phyloP scores from a whole-genome alignment of 1,140 invertebrate species.

The Drosophila micromelanica region DNA sequence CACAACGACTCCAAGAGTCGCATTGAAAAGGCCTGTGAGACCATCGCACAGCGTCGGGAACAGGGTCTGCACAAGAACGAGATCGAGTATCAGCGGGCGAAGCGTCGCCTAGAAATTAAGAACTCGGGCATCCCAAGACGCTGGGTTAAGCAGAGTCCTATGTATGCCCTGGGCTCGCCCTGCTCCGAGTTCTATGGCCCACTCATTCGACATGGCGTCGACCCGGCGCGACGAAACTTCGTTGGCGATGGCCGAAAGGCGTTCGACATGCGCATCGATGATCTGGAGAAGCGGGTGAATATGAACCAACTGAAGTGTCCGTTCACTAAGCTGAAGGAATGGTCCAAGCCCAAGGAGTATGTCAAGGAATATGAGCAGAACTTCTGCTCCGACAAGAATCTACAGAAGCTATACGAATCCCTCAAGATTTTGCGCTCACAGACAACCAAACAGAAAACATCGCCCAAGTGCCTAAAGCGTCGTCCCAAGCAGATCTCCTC shows the following conservation, averaged over 20 bases:
- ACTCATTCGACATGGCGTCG: conserved; percentile 85
- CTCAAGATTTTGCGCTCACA: conserved; percentile 42
- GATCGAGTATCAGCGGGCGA: conserved; percentile 78
- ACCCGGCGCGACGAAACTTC: conserved; percentile 85
- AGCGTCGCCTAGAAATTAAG: conserved; percentile 56
- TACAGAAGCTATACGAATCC: conserved; percentile 73
- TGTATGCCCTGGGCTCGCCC: conserved; percentile 84
- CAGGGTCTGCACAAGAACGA: conserved; percentile 82
- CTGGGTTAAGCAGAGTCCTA: conserved; percentile 81
- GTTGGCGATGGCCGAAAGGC: conserved; percentile 53
- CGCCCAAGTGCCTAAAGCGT: conserved; percentile 51
- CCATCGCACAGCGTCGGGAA: conserved; percentile 79
- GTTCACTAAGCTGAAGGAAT: conserved; percentile 69
- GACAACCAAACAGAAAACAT: conserved; percentile 37
- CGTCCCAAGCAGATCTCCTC: not conserved
- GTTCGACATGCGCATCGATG: conserved; percentile 76
- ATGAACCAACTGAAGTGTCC: conserved; percentile 59
- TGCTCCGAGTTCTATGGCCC: conserved; percentile 86
- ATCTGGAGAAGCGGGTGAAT: conserved; percentile 64
- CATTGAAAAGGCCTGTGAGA: conserved; percentile 80
- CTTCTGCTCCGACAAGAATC: conserved; percentile 70
- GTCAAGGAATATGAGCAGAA: conserved; percentile 73
- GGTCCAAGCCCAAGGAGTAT: conserved; percentile 72
- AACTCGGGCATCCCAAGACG: conserved; percentile 45
- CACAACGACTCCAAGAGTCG: conserved; percentile 81